Evolutionary conservation across 2,888 invertebrate species (phyloP).

Genomic region (Hanleya hanleyi): DNA sequence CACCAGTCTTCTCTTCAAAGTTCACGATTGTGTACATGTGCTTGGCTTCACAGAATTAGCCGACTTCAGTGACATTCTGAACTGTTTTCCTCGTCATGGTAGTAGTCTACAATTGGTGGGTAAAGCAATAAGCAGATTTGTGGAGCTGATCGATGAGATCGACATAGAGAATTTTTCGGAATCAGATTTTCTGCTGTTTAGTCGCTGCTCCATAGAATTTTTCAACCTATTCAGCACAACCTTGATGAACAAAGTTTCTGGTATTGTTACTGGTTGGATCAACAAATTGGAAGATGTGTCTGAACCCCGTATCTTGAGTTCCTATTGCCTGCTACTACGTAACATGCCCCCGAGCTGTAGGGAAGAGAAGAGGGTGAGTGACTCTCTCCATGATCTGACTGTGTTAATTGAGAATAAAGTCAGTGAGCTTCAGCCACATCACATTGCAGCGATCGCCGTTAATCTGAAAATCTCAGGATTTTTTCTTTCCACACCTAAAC

Average conservation of each 20-base stretch:
- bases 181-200: neutral
- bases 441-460: conserved; percentile 32
- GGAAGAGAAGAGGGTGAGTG: neutral
- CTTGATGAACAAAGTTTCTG: neutral
- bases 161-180: neutral
- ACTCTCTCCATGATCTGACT: neutral
- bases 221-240: neutral
- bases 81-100: conserved; percentile 7
- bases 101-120: conserved; percentile 7
- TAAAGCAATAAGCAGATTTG: neutral
- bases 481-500: conserved; percentile 3
- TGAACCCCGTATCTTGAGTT: neutral
- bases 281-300: neutral
- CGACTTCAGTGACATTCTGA: conserved; percentile 7
- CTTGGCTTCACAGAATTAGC: conserved; percentile 14
- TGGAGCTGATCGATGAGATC: neutral
- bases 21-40: conserved; percentile 3
- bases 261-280: neutral
- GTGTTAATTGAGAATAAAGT: neutral
- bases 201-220: neutral
- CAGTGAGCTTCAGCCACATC: conserved; percentile 4
- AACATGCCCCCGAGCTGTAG: neutral
- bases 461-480: conserved; percentile 18
- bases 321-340: neutral
- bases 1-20: conserved; percentile 12